Conservation (phyloP, 2,888 invertebrate species). For the Actias luna region DNA sequence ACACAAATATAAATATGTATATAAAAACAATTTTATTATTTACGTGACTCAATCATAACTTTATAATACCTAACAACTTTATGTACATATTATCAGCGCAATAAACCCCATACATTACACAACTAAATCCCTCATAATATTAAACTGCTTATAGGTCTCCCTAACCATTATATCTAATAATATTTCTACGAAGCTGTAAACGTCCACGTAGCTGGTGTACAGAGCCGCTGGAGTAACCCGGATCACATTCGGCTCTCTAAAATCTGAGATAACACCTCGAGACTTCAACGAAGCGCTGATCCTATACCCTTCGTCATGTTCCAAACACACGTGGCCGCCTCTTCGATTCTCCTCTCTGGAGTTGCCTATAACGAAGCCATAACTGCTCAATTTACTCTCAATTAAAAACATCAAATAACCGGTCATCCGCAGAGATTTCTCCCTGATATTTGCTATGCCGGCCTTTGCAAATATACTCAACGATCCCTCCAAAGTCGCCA, state of each 20-base stretch:
- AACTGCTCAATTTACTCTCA: constrained; percentile 47
- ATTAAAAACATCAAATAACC: constrained; percentile 63
- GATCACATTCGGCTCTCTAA: constrained; percentile 62
- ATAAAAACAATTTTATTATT: no score
- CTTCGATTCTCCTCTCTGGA: constrained; percentile 50
- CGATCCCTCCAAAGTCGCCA: constrained; percentile 63
- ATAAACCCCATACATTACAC: constrained; percentile 42
- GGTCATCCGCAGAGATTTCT: constrained; percentile 65
- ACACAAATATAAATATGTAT: no score
- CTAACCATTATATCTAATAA: constrained; percentile 51
- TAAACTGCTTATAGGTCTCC: constrained; percentile 48
- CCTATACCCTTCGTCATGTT: constrained; percentile 62
- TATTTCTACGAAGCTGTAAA: constrained; percentile 56
- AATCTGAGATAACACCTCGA: constrained; percentile 58
- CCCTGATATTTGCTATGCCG: constrained; percentile 55
- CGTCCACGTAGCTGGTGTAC: constrained; percentile 63
- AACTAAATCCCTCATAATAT: constrained; percentile 44
- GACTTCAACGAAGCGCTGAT: constrained; percentile 58
- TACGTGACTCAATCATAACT: no score
- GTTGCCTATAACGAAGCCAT: constrained; percentile 61
- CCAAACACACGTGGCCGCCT: constrained; percentile 65
- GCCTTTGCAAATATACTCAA: constrained; percentile 58
- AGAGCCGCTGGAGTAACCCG: constrained; percentile 59
- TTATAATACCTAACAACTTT: neutral
- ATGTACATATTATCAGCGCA: neutral